Base-by-base conservation (phyloP, 2,888 invertebrate genomes). In the Drosophila incognita region DNA sequence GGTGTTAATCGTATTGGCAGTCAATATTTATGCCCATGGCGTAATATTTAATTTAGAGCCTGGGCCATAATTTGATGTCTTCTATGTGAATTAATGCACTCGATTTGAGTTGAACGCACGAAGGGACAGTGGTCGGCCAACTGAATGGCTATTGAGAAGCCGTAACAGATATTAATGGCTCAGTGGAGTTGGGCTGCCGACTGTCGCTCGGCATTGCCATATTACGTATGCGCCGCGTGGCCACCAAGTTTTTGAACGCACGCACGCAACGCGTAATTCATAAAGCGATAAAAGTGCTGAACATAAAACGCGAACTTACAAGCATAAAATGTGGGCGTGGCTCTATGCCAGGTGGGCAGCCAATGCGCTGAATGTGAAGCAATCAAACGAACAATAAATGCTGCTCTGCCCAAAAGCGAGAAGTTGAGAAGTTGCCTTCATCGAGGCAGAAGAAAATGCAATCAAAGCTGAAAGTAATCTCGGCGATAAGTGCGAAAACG, bases 391-490 rank as follows among this genome's bases (percentile, higher is more conserved):
- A 86, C 74, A 88, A 90, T 86, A 86, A 88, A 74, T 72, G 87
- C 71, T 69, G 76, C 62, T 38, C 27, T 60, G 31, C 36, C 65
- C 64, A 67, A 74, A 52, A 57, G 15, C 46, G 4, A 54, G 15
- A 69, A 64, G 74, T 52, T 58, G 36, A 40, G 59, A 48, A 53
- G 65, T 65, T 48, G 51, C 54, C 51, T 15, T 46, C 24, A 24
- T 21, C 24, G 24, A 24, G 61, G 42, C 38, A 13, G 29, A 76
- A 68, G 70, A 64, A 79, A 80, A 78, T 85, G 87, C 87, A 87
- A 87, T 90, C 90, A 89, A 90, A 76, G 84, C 79, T 42, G 70
- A 90, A 90, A 83, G 88, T 90, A 88, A 88, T 88, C 88, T 89
- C 88, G 62, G 86, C 80, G 80, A 85, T 90, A 88, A 88, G 91